Base-by-base conservation (phyloP, 2,113 vertebrate genomes). In the Uria lomvia region DNA sequence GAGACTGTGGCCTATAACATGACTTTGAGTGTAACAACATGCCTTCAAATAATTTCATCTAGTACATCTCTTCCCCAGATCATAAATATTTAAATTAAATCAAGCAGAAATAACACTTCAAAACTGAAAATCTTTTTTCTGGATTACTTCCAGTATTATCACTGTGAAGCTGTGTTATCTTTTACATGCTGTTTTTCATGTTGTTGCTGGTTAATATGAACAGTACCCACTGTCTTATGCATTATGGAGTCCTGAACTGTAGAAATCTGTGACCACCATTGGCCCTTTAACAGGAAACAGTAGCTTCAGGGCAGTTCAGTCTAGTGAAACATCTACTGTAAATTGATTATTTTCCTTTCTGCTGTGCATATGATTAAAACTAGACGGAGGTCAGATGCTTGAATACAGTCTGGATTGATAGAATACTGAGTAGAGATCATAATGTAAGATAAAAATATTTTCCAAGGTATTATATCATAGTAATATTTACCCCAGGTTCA, bases 31-130 rank as follows among this genome's bases (percentile, higher is more conserved):
- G 36, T 91, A 84, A 86, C 63, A 91, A 58, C 68, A 58, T 17
- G 42, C 10, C n/a, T 94, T 80, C 70, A 73, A 12, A 77, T 81
- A 89, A 80, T 74, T 83, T 80, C 1, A 52, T 52, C 63, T 52
- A 56, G 34, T 60, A 45, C 8, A 3, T 73, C 56, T 56, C 53
- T 92, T 86, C 12, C 17, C 11, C 47, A 80, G 23, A 53, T 73
- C 76, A 95, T 86, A 91, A 92, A 84, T 74, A 92, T 84, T 95
- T 68, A 70, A 87, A 87, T 80, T 74, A 91, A 77, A 66, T 89
- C 49, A 73, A 58, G 34, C 6, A 88, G 40, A 23, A 80, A 72
- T 56, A 92, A 73, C 53, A 62, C 43, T 77, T 80, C 15, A 84
- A 73, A 96, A 83, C 14, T 13, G 15, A 86, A 86, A 43, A 53